Evolutionary conservation across 2,113 vertebrate genomes (phyloP).

Genomic region (Melanerpes aurifrons): DNA sequence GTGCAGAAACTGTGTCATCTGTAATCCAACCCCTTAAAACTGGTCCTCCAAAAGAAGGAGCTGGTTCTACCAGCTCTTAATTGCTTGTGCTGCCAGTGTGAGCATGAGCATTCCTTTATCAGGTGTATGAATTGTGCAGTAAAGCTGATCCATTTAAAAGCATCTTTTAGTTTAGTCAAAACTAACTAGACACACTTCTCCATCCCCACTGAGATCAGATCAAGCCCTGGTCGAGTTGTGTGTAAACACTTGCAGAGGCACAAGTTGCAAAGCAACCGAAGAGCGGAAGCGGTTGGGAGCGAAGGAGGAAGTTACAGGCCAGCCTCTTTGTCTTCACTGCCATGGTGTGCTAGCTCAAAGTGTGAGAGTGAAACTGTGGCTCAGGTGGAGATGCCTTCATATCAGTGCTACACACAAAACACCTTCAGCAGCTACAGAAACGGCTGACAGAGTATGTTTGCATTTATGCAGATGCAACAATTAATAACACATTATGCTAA

Average conservation of each 20-base stretch:
- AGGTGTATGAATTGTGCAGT: not conserved
- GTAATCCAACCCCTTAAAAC: not conserved
- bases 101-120: not conserved
- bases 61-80: not conserved
- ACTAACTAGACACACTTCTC: not conserved
- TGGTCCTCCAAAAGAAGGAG: not conserved
- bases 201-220: not conserved
- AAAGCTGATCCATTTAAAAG: not conserved
- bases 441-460: not conserved
- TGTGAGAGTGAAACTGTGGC: not conserved
- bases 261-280: not conserved
- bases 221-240: not conserved
- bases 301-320: not conserved
- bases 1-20: not conserved
- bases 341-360: not conserved
- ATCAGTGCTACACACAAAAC: not conserved
- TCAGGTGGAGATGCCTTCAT: not conserved
- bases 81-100: not conserved
- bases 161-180: not conserved
- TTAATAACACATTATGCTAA: not conserved
- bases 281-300: not conserved
- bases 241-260: not conserved
- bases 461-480: not conserved
- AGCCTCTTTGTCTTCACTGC: not conserved
- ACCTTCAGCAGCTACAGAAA: not conserved